Evolutionary conservation across 2,888 invertebrate species (phyloP).

Genomic region (Amitus sp.): DNA sequence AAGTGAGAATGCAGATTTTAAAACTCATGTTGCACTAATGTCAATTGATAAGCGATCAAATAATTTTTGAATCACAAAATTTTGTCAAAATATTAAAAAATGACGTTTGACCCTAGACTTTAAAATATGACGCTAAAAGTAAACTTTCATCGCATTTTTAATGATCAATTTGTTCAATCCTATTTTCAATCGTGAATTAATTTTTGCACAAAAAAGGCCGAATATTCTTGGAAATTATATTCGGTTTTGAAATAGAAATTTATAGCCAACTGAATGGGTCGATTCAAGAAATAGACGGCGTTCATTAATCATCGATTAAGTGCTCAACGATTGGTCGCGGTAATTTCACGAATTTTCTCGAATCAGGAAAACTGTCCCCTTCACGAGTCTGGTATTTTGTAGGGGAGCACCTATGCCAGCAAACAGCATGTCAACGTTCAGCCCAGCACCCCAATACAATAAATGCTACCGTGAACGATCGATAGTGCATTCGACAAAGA

Average conservation of each 20-base stretch:
- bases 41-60: too few species aligned
- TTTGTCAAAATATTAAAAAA: too few species aligned
- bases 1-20: too few species aligned
- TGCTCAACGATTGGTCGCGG: slow-evolving; percentile 61
- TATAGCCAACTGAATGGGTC: slow-evolving; percentile 4
- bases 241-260: too few species aligned
- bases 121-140: slow-evolving; percentile 55
- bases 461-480: slow-evolving; percentile 50
- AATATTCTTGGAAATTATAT: too few species aligned
- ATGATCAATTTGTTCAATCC: too few species aligned
- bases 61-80: too few species aligned
- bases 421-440: slow-evolving; percentile 64
- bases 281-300: slow-evolving; percentile 17
- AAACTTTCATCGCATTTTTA: not conserved
- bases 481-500: slow-evolving; percentile 62
- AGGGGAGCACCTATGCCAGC: slow-evolving; percentile 40
- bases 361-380: slow-evolving; percentile 55
- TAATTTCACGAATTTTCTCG: slow-evolving; percentile 63
- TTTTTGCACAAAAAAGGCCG: too few species aligned
- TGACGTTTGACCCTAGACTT: too few species aligned
- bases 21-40: too few species aligned
- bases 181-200: too few species aligned
- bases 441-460: slow-evolving; percentile 63
- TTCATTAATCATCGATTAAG: slow-evolving; percentile 65
- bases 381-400: slow-evolving; percentile 25